These are phyloP conservation scores for Leptoteleia sp. DNA, from an alignment of 1,140 invertebrate species.

Conservation along the genomic window DNA sequence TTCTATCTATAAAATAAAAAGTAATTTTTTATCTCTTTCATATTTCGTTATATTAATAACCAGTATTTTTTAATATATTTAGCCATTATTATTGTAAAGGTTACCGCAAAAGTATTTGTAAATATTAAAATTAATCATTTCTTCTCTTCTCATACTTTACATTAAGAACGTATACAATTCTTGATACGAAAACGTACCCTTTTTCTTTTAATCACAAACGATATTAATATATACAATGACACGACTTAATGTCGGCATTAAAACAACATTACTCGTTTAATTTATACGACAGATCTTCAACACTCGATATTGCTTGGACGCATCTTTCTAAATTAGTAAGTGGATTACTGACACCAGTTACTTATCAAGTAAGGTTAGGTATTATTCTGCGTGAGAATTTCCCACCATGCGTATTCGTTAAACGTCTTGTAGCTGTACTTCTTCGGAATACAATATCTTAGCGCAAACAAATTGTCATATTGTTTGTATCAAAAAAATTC, in stretches of 20 bases:
- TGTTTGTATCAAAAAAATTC: too few species aligned
- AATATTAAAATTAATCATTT: too few species aligned
- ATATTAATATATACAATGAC: constrained; percentile 42
- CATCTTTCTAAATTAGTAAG: constrained; percentile 53
- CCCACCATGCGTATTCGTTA: constrained; percentile 19
- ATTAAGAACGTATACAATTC: neutral
- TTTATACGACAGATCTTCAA: constrained; percentile 28
- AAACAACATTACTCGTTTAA: constrained; percentile 39
- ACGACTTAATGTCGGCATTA: constrained; percentile 37
- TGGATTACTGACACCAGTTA: constrained; percentile 40
- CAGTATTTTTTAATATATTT: too few species aligned
- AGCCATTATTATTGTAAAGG: too few species aligned
- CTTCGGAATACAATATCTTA: constrained; percentile 7
- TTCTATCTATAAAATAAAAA: too few species aligned
- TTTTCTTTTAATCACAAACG: constrained; percentile 31
- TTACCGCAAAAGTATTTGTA: too few species aligned
- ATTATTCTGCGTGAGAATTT: constrained; percentile 61
- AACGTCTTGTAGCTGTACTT: constrained; percentile 5
- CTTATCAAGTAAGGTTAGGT: constrained; percentile 54
- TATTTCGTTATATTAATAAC: too few species aligned
- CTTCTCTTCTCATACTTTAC: constrained; percentile 13
- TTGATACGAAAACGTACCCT: constrained; percentile 15
- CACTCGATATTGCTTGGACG: constrained; percentile 47
- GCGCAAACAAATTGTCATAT: too few species aligned
- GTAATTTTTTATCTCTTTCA: too few species aligned